Base-by-base conservation (phyloP, 2,797 vertebrate genomes). In the Falco concolor region DNA sequence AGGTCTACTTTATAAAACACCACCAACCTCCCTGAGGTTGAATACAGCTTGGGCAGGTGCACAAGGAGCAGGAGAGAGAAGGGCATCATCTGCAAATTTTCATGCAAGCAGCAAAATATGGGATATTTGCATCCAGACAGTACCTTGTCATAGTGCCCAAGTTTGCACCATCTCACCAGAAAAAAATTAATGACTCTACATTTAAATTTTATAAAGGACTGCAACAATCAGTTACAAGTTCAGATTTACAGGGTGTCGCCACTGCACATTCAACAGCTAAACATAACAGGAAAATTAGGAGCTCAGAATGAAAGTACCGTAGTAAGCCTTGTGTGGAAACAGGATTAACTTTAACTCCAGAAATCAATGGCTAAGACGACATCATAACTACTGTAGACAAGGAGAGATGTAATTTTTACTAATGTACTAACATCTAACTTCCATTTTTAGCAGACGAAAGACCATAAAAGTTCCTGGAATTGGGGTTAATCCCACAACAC, bases 11-110 rank as follows among this genome's bases (percentile, higher is more conserved):
- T 96, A 95, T 94, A 95, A 96, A 95, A 96, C 84, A 95, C 42
- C 16, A 60, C 67, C 86, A 89, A 87, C 95, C 95, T 97, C 96
- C 94, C 93, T 96, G 96, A 96, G 93, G 94, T 79, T 96, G 96
- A 96, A 96, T 89, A 87, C 84, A 94, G 91, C 94, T 95, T 94
- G 96, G 94, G 94, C 95, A 95, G 54, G 81, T 94, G 75, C 72
- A 95, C 91, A 95, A 96, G 94, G 81, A 90, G 7, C 6, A 2
- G 63, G 87, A 67, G n/a, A 77, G 38, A 87, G 47, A 90, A 24
- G 50, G 70, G 38, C 25, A 92, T 86, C 81, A 95, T 93, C 64
- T 94, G 64, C 77, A 93, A 83, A 77, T 87, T 82, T 87, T 94
- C 95, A 97, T 95, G 96, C 96, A 97, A 96, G 61, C 77, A 75